A percentile compares a stretch with the other conserved stretches of the same genome.
Evolutionary conservation across 2,797 vertebrate genomes (phyloP).

Genomic region (Sylvilagus floridanus): DNA sequence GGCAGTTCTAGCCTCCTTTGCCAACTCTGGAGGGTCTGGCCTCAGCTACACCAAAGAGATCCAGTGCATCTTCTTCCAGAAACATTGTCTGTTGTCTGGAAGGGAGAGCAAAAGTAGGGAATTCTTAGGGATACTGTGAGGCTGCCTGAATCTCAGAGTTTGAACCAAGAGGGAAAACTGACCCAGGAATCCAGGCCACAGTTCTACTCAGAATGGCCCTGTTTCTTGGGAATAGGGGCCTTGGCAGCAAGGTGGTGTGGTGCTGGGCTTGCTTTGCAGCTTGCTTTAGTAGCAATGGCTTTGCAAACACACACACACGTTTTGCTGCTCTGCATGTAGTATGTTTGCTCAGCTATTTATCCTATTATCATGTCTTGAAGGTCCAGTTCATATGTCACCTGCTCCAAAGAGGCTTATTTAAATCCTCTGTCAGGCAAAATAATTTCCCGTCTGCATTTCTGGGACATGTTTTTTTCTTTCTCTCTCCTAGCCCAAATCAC

Average conservation of each 20-base stretch:
- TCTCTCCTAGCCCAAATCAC: not conserved
- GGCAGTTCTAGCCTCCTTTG: not conserved
- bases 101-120: conserved; percentile 16
- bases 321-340: not conserved
- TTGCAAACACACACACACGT: not conserved
- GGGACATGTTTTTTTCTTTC: not conserved
- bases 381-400: not conserved
- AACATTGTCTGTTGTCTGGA: not conserved
- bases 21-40: not conserved
- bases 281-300: conserved; percentile 1
- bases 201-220: not conserved
- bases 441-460: not conserved
- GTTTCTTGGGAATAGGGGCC: not conserved
- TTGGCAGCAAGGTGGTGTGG: not conserved
- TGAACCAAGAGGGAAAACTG: conserved; percentile 5
- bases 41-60: conserved; percentile 5
- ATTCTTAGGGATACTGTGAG: not conserved
- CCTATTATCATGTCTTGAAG: not conserved
- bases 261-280: not conserved
- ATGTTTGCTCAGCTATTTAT: conserved; percentile 3
- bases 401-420: not conserved
- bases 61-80: not conserved
- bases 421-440: not conserved
- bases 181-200: not conserved
- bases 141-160: not conserved